These are phyloP conservation scores for Nymphalis io DNA, from an alignment of 1,140 invertebrate genomes.

Conservation along the genomic window DNA sequence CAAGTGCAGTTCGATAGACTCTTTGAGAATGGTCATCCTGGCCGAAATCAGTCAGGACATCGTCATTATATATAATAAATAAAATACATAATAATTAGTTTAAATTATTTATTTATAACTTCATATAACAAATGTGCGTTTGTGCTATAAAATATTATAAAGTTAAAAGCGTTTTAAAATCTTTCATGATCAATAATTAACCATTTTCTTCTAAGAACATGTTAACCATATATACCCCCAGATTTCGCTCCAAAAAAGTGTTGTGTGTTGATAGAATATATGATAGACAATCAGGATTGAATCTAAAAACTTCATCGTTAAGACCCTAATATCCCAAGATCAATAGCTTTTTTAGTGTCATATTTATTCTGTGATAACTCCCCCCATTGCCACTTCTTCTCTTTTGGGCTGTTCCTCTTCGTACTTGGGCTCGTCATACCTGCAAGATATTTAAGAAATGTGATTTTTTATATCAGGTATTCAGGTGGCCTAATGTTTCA, in stretches of 20 bases:
- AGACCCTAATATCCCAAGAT: too few species aligned
- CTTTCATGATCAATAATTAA: not conserved
- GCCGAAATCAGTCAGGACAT: too few species aligned
- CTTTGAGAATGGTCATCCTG: too few species aligned
- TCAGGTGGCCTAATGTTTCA: too few species aligned
- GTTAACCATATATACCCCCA: too few species aligned
- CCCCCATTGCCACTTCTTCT: conserved; percentile 25
- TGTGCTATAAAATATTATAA: conserved; percentile 6
- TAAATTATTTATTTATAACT: conserved; percentile 6
- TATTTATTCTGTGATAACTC: conserved; percentile 28
- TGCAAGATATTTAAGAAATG: conserved; percentile 2
- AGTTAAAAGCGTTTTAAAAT: not conserved
- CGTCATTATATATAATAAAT: not conserved
- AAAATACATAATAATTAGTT: not conserved
- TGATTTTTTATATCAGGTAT: too few species aligned
- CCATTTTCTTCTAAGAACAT: not conserved
- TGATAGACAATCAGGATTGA: too few species aligned
- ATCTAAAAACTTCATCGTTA: too few species aligned
- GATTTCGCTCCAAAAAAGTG: too few species aligned
- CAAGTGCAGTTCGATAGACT: too few species aligned
- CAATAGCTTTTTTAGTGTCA: not conserved
- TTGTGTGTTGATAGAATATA: too few species aligned
- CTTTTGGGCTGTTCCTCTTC: conserved; percentile 13
- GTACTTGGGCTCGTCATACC: conserved; percentile 22
- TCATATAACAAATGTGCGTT: conserved; percentile 7